phyloP scores from a whole-genome alignment of 2,113 vertebrate species.

The Microcebus griseorufus region DNA sequence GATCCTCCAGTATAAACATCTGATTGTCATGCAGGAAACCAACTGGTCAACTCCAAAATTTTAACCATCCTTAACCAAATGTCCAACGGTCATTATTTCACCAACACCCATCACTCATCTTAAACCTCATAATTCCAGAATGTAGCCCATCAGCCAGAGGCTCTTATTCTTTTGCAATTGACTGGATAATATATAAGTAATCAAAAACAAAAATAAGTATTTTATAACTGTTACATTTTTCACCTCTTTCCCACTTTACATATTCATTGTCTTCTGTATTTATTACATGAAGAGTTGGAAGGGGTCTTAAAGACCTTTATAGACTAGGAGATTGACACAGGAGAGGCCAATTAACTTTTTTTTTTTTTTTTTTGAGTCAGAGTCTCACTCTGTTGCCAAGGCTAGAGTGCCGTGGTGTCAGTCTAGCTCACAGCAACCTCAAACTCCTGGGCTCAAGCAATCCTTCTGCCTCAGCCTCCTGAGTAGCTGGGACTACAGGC shows the following conservation, averaged over 20 bases:
- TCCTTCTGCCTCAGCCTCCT: too few relatives aligned
- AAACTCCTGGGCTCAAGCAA: too few relatives aligned
- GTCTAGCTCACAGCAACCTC: too few relatives aligned
- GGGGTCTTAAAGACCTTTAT: neutral
- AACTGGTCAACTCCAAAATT: neutral
- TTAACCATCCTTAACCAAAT: conserved; percentile 15
- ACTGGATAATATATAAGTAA: neutral
- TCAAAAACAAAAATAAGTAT: conserved; percentile 1
- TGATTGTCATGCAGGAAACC: neutral
- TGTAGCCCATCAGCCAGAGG: neutral
- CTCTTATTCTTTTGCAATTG: neutral
- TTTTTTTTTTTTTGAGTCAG: too few relatives aligned
- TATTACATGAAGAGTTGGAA: neutral
- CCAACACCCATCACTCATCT: neutral
- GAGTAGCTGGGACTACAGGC: too few relatives aligned
- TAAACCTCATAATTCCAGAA: neutral
- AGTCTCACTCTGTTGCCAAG: too few relatives aligned
- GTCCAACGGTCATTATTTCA: neutral
- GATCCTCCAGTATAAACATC: neutral
- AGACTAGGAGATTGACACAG: neutral
- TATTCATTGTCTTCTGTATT: neutral
- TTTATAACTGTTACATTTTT: neutral
- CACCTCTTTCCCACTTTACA: neutral
- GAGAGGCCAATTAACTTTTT: neutral
- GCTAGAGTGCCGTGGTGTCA: too few relatives aligned